A percentile compares a stretch with the other conserved stretches of the same genome.
Evolutionary conservation across 2,888 invertebrate genomes (phyloP).

Genomic region (Pheosia gnoma): DNA sequence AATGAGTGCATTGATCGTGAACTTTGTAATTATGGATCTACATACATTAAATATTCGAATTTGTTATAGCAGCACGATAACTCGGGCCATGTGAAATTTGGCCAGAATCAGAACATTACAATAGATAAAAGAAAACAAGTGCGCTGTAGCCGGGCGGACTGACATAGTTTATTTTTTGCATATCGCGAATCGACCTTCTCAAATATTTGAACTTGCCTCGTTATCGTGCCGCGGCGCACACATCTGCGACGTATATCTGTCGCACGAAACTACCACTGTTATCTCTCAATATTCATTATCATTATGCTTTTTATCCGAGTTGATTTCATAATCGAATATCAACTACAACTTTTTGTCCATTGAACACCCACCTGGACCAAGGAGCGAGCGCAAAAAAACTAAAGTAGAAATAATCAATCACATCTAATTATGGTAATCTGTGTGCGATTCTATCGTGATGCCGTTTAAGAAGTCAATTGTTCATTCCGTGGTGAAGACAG

Average conservation of each 20-base stretch:
- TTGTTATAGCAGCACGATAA: constrained; percentile 41
- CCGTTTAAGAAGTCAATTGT: constrained; percentile 37
- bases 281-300: constrained; percentile 32
- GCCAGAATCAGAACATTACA: constrained; percentile 28
- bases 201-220: constrained; percentile 66
- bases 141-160: constrained; percentile 51
- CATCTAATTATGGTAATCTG: constrained; percentile 42
- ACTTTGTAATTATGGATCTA: constrained; percentile 29
- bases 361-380: constrained; percentile 49
- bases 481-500: constrained; percentile 17
- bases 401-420: constrained; percentile 56
- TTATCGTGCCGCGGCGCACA: constrained; percentile 44
- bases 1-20: constrained; percentile 37
- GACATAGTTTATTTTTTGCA: constrained; percentile 56
- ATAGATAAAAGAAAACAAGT: constrained; percentile 36
- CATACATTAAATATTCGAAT: constrained; percentile 25
- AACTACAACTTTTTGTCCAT: constrained; percentile 34
- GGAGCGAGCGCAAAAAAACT: constrained; percentile 45
- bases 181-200: constrained; percentile 64
- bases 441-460: constrained; percentile 34
- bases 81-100: constrained; percentile 48
- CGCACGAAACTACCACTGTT: constrained; percentile 41
- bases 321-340: constrained; percentile 31
- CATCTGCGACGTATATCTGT: constrained; percentile 45
- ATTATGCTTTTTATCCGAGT: constrained; percentile 20